Evolutionary conservation across 2,113 vertebrate genomes (phyloP).

Genomic region (Phodopus roborovskii): DNA sequence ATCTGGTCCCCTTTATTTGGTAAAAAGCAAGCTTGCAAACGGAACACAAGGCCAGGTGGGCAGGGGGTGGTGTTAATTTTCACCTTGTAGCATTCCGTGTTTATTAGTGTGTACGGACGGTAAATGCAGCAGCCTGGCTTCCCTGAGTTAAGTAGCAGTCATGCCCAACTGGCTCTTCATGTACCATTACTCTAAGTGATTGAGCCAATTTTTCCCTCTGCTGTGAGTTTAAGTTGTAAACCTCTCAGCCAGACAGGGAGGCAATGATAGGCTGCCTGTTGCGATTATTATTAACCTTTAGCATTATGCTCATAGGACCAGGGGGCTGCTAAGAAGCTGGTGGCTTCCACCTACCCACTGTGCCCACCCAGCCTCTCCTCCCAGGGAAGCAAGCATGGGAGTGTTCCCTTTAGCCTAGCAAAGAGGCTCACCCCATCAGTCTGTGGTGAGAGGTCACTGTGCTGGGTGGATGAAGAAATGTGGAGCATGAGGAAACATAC

Average conservation of each 20-base stretch:
- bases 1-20: conserved; percentile 69
- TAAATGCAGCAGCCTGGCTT: conserved; percentile 80
- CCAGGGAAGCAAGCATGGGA: fast-evolving
- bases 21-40: not conserved
- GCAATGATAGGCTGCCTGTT: conserved; percentile 83
- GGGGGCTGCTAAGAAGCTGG: not conserved
- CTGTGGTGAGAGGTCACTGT: no score
- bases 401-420: not conserved
- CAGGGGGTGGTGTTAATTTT: conserved; percentile 75
- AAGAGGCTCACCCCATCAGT: not conserved
- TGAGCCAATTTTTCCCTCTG: conserved; percentile 88
- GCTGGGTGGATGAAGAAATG: not conserved
- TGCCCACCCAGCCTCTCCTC: not conserved
- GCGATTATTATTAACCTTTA: conserved; percentile 84
- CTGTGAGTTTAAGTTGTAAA: conserved; percentile 86
- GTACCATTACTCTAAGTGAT: conserved; percentile 88
- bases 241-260: conserved; percentile 85
- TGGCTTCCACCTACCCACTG: not conserved
- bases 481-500: not conserved
- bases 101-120: conserved; percentile 81
- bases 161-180: conserved; percentile 87
- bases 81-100: conserved; percentile 83
- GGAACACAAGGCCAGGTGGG: not conserved
- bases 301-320: not conserved
- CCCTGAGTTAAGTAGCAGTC: conserved; percentile 86